Base-by-base conservation (phyloP, 2,113 vertebrate genomes). In the Hepsetus odoe region DNA sequence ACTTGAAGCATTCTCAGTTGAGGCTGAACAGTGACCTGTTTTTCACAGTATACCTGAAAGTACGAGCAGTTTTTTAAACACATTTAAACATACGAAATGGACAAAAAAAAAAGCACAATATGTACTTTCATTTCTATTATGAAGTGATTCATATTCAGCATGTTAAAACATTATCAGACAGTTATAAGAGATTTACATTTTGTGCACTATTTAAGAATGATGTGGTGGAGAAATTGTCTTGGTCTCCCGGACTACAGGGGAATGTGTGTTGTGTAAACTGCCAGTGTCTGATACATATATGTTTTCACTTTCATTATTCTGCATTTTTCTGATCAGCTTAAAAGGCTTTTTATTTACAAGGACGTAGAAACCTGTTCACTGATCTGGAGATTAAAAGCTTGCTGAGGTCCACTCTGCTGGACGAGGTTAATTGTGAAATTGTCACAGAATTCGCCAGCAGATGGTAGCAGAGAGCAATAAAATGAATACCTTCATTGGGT, bases 61-160 rank as follows among this genome's bases (percentile, higher is more conserved):
- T 68, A 68, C 59, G 18, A 33, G 12, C n/a, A 26, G n/a, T 72
- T 55, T 68, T 13, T 7, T 44, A 59, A 24, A 77, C 24, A 22
- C 26, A 30, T 59, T 59, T 33, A 32, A 26, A n/a, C 9, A 4
- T 62, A 4, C n/a, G 4, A 33, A 65, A 65, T 32, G 32, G 4
- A 14, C 13, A 2, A 35, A 20, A 14, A n/a, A 12, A 35, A n/a
- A 33, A 35, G 33, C 32, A 65, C 13, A 61, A 38, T 2, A n/a
- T 35, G 32, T 64, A n/a, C 20, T 35, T 35, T 64, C 35, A 18
- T n/a, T 20, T 65, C n/a, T 11, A 22, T 38, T 22, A 11, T 24
- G 5, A 35, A 18, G 3, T 67, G 28, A 22, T 55, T 5, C 22
- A 16, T 33, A 33, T 55, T 35, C 14, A 26, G 32, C 4, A 8